These are phyloP conservation scores for Leucophenga varia DNA, from an alignment of 1,140 invertebrate genomes.

Conservation along the genomic window DNA sequence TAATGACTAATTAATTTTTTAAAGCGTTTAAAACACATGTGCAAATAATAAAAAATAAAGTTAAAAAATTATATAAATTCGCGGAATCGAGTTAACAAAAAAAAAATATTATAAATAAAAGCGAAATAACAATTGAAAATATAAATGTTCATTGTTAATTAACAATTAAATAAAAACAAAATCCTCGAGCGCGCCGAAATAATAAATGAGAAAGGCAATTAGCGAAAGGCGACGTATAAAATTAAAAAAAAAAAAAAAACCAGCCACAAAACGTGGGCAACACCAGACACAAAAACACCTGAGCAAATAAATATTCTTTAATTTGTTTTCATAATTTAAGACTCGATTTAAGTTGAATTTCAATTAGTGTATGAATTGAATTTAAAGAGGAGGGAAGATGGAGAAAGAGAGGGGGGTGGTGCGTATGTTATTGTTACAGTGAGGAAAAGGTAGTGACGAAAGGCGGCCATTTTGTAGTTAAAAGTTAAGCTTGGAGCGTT, in stretches of 20 bases:
- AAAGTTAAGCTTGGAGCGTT: constrained; percentile 16
- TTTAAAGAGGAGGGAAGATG: constrained; percentile 5
- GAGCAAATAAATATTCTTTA: constrained; percentile 46
- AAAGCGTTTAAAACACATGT: constrained; percentile 12
- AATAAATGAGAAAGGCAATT: background rate
- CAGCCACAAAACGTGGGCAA: background rate
- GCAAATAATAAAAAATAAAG: constrained; percentile 19
- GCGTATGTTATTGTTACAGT: too few species aligned
- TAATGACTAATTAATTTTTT: background rate
- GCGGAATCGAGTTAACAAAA: constrained; percentile 20
- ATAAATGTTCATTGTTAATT: constrained; percentile 25
- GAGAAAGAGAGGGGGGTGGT: background rate
- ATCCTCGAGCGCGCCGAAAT: background rate
- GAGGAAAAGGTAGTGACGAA: too few species aligned
- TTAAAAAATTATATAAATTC: too few species aligned
- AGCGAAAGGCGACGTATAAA: background rate
- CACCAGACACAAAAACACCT: constrained; percentile 15
- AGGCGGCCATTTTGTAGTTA: constrained; percentile 6
- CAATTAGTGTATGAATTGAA: constrained; percentile 21
- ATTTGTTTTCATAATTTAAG: constrained; percentile 30
- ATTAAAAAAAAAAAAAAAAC: constrained; percentile 21
- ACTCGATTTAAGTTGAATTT: constrained; percentile 10
- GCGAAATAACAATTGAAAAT: too few species aligned
- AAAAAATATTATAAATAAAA: too few species aligned
- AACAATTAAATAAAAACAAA: constrained; percentile 19